Percentiles rank a stretch among this genome's conserved stretches.
phyloP scores from a whole-genome alignment of 2,797 vertebrate genomes.

The Pseudocheirus occidentalis region DNA sequence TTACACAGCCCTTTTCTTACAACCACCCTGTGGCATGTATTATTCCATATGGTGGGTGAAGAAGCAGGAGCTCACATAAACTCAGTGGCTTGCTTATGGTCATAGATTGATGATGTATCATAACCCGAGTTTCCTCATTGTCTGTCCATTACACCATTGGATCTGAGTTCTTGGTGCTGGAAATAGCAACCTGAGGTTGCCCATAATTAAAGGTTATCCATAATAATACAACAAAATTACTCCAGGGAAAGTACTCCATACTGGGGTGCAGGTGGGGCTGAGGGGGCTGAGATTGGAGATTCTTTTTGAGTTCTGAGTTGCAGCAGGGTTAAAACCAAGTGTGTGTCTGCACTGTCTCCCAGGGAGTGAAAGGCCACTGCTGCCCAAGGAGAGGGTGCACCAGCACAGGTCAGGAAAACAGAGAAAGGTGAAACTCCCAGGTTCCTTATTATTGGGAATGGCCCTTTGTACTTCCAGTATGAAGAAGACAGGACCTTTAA shows the following conservation, averaged over 20 bases:
- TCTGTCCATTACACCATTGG: not conserved
- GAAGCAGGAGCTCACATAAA: not conserved
- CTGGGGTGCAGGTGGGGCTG: not conserved
- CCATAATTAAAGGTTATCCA: not conserved
- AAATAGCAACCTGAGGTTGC: not conserved
- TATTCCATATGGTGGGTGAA: not conserved
- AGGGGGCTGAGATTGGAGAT: not conserved
- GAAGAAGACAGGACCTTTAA: not conserved
- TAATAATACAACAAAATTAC: not conserved
- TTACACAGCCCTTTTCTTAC: not conserved
- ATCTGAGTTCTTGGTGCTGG: not conserved
- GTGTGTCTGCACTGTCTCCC: not conserved
- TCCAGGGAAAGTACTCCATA: not conserved
- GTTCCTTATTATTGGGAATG: not conserved
- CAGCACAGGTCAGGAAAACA: not conserved
- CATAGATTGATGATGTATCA: not conserved
- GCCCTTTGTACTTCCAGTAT: too few relatives aligned
- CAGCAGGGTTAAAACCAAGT: not conserved
- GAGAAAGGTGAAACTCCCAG: not conserved
- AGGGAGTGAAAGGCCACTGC: not conserved
- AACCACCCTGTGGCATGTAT: not conserved
- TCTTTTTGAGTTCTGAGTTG: not conserved
- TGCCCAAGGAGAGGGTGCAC: not conserved
- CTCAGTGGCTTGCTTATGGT: not conserved
- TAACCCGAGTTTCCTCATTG: not conserved